Base-by-base conservation (phyloP, 2,113 vertebrate genomes). In the Caretta caretta region DNA sequence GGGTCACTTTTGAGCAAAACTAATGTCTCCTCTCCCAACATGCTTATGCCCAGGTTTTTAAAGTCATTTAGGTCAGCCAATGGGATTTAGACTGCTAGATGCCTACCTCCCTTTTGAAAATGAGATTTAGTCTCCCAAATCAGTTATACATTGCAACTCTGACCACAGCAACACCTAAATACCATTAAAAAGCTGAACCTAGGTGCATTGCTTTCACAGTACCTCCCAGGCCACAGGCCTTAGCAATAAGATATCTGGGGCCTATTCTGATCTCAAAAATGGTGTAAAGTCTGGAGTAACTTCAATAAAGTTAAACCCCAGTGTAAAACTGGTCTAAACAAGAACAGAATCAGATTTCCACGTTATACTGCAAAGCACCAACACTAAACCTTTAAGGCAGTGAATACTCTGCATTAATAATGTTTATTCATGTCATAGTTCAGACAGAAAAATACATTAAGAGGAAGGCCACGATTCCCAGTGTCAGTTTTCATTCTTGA, bases 381-480 rank as follows among this genome's bases (percentile, higher is more conserved):
- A 75, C 12, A 51, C 38, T 72, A 94, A 91, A 90, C 19, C 50
- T 48, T 53, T 92, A 88, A 88, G 94, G 48, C 14, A 91, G 35
- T 50, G 75, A 78, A 48, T 78, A 46, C 12, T 78, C 25, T 78
- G n/a, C 4, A n/a, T 94, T 65, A 81, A n/a, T 83, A 90, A 92
- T 91, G 81, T 88, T 94, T 90, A 90, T 82, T 82, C 27, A 12
- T 59, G 80, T 69, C 93, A 91, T 88, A 90, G 94, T 79, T 96
- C 62, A 91, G 62, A 93, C 86, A 53, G 65, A 84, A 94, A 97
- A 96, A 96, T 22, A 78, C 89, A 92, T 93, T 96, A 97, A 85
- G 89, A 92, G 93, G 89, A 93, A 31, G 24, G 51, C 84, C n/a
- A 88, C 87, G 94, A 88, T 94, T 90, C 29, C 57, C 85, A 51